Base-by-base conservation (phyloP, 1,140 invertebrate species). In the Anastatus disparis region DNA sequence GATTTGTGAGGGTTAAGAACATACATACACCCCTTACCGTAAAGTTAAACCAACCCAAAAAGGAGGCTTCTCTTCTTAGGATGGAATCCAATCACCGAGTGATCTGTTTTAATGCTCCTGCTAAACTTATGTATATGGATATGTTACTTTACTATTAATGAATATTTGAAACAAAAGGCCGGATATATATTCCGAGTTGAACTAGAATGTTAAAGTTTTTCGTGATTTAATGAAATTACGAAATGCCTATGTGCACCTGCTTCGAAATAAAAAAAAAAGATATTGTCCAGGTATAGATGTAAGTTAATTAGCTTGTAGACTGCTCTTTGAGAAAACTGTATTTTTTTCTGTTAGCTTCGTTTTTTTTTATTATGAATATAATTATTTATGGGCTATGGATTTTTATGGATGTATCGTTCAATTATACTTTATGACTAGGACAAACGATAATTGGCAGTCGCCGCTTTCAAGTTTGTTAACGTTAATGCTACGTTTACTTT, bases 41-140 rank as follows among this genome's bases (percentile, higher is more conserved):
- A 75, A 74, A 74, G 75, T 75, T 58, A 74, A 70, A 75, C 58
- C 53, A 75, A 75, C n/a, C n/a, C n/a, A 63, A 68, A 73, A 69
- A 63, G 53, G 67, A 62, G 74, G 73, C 76, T 75, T 71, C 79
- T n/a, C n/a, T n/a, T n/a, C n/a, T n/a, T n/a, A n/a, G n/a, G 76
- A 76, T 81, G 72, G 77, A 82, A 85, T 84, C 82, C 83, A 83
- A 85, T 84, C 81, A 76, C 80, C 81, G 79, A 79, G 79, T 82
- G 82, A 85, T 84, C 79, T 84, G 78, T 84, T 80, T n/a, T 82
- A 84, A 85, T 81, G 76, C 77, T 77, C 65, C 64, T 75, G 77
- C 77, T 81, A 81, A 83, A 35, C 31, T 35, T 35, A 10, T 35
- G 31, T 35, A 35, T 35, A 35, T 6, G 10, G 31, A n/a, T n/a